Evolutionary conservation across 2,888 invertebrate species (phyloP), one percentile per base, ranked within the genome.

Genomic region (Volucella inanis): DNA sequence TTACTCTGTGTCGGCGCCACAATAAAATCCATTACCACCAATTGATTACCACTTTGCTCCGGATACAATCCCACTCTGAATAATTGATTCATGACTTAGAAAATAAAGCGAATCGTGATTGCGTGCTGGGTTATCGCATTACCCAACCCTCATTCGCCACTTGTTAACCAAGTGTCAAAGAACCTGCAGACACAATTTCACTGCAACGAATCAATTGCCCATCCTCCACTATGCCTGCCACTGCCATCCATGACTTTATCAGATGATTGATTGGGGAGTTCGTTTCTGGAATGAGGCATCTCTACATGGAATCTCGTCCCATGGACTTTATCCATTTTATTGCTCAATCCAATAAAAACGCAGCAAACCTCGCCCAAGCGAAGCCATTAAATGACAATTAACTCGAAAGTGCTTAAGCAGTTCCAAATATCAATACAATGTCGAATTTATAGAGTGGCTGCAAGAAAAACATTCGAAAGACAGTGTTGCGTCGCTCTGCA

Each of bases 201-300:
- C 55, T 22, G 15, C 39, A 64, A 3, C 39, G 41, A 65, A 64
- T 64, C 57, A 14, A 72, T 62, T 38, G 10, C 43, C 31, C 9
- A 10, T 47, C 11, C 64, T 41, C 15, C 18, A 0, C 12, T 8
- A 11, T 18, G 31, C 12, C 31, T 18, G 31, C 12, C 31, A 31
- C 31, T 47, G 10, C 12, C 55, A 50, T 41, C 38, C 55, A 54
- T 68, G 9, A 65, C 22, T 74, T 41, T 62, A 65, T 52, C n/a
- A 79, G 6, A 78, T 68, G 68, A 78, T 70, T 77, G 77, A 77
- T 68, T 52, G 45, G 41, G 38, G 49, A 75, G 65, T 59, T 65
- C 31, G 22, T 71, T 72, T 72, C 45, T 72, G 70, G 43, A 47
- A 31, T 4, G 31, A 31, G 31, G 14, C 22, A 52, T 49, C 38